These are phyloP conservation scores for Thymelicus lineola DNA, from an alignment of 2,888 invertebrate genomes.

Conservation along the genomic window DNA sequence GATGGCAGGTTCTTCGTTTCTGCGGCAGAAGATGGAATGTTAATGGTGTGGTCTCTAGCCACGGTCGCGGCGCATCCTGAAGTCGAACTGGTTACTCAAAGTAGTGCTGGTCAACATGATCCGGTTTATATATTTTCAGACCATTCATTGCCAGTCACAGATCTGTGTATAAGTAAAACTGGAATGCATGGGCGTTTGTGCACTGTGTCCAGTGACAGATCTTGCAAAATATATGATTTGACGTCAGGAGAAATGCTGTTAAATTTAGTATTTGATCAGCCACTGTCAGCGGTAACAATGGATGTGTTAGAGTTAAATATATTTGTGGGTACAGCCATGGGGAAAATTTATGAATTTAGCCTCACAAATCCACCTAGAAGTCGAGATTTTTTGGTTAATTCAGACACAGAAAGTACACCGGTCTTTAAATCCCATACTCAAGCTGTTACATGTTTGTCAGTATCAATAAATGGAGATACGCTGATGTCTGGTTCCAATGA, in stretches of 20 bases:
- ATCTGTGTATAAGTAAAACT: constrained; percentile 89
- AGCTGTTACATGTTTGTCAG: constrained; percentile 88
- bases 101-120: constrained; percentile 83
- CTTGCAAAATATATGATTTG: constrained; percentile 93
- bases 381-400: constrained; percentile 87
- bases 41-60: constrained; percentile 91
- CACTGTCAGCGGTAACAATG: constrained; percentile 88
- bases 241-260: constrained; percentile 88
- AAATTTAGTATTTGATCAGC: constrained; percentile 89
- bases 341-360: constrained; percentile 88
- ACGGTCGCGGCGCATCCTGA: constrained; percentile 84
- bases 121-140: constrained; percentile 90
- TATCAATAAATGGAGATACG: constrained; percentile 89
- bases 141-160: constrained; percentile 92
- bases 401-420: constrained; percentile 69
- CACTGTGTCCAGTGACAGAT: constrained; percentile 92
- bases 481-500: constrained; percentile 92
- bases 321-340: constrained; percentile 90
- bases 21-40: constrained; percentile 93
- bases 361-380: constrained; percentile 88
- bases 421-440: constrained; percentile 89
- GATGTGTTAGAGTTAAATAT: constrained; percentile 89
- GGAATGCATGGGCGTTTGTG: constrained; percentile 89
- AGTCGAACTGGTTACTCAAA: constrained; percentile 75
- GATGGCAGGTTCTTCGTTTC: constrained; percentile 92